Evolutionary conservation across 2,888 invertebrate species (phyloP), one percentile per base, ranked within the genome.

Genomic region (Hipparchia sbordonii): DNA sequence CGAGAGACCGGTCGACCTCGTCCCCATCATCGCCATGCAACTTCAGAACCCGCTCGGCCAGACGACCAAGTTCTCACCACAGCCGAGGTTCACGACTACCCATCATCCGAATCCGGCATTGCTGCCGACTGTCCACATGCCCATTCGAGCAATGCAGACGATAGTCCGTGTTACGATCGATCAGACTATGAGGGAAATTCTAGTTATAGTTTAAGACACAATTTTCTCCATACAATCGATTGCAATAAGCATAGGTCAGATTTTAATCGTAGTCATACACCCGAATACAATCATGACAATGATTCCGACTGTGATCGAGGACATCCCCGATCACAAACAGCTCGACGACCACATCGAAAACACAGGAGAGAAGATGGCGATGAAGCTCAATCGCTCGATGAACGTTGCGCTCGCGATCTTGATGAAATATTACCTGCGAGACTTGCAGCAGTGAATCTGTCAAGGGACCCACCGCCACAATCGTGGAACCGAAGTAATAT

Each of bases 401-500:
- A 94, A 79, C 86, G 93, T 65, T 93, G 94, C 77, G 92, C 93
- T 56, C 87, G 91, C 71, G 93, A 94, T 79, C 84, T 94, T 48
- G 94, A 94, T 81, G 94, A 94, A 87, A 94, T 94, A 74, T 83
- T 94, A 71, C 94, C 93, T 48, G 94, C 92, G 8, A 86, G 94
- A 79, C 85, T 94, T n/a, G 94, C 94, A 45, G 93, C 94, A 39
- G 88, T 93, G 52, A 90, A 92, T 84, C 81, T 93, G 76, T 90
- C 92, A 1, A 87, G 91, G 51, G 92, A 93, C 71, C 87, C 86
- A 59, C 87, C 89, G 7, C 88, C 92, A 13, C 95, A 95, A 59
- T 93, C 94, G 71, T 95, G 95, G 95, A 95, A 95, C 67, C 93
- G 95, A 78, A 95, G 95, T 82, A 95, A 95, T 79, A 95, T 95